Percentiles rank a stretch among this genome's conserved stretches.
Evolutionary conservation across 2,888 invertebrate genomes (phyloP).

Genomic region (Schizaphis graminum): DNA sequence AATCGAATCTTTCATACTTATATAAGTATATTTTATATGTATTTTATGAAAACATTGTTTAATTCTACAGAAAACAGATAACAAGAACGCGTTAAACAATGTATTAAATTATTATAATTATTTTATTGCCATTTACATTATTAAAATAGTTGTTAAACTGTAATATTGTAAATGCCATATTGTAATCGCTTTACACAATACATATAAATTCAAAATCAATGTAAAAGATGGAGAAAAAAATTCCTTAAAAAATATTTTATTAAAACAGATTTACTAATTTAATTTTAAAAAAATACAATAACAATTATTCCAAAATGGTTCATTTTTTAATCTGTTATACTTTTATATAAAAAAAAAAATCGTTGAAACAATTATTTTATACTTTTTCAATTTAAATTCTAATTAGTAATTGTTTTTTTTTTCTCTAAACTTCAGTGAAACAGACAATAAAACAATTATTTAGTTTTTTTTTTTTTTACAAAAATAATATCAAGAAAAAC

Average conservation of each 20-base stretch:
- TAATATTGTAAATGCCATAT: not conserved
- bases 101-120: not conserved
- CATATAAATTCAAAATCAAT: not conserved
- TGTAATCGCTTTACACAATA: not conserved
- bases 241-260: conserved; percentile 12
- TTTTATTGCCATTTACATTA: not conserved
- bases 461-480: not conserved
- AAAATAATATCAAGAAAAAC: not conserved
- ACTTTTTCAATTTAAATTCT: conserved; percentile 61
- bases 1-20: not conserved
- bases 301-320: conserved; percentile 45
- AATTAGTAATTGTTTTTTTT: conserved; percentile 55
- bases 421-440: not conserved
- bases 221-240: not conserved
- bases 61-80: not conserved
- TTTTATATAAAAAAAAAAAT: conserved; percentile 34
- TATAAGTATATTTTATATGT: too few species aligned
- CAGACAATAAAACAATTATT: not conserved
- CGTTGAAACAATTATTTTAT: conserved; percentile 47
- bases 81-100: not conserved
- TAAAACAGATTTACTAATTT: conserved; percentile 41
- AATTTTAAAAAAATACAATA: conserved; percentile 44
- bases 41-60: not conserved
- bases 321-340: conserved; percentile 26
- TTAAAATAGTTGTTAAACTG: not conserved